A percentile compares a stretch with the other conserved stretches of the same genome.
Evolutionary conservation across 1,140 invertebrate genomes (phyloP).

Genomic region (Wiebesia pumilae): DNA sequence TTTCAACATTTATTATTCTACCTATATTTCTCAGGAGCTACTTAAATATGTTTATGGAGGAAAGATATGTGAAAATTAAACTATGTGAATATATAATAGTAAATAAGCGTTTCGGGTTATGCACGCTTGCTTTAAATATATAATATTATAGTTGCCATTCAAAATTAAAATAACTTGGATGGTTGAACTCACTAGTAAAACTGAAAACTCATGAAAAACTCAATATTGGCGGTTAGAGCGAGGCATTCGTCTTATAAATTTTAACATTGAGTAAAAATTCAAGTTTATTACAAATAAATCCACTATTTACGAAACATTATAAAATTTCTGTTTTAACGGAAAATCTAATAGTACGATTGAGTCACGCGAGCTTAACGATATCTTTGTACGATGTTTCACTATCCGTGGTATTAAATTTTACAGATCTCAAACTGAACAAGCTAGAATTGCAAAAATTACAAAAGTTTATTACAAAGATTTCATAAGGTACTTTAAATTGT

Average conservation of each 20-base stretch:
- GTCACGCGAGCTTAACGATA: background rate
- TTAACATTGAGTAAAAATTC: background rate
- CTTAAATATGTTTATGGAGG: slow-evolving; percentile 13
- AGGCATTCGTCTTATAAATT: background rate
- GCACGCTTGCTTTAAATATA: background rate
- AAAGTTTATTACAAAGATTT: too few species aligned
- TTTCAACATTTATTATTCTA: slow-evolving; percentile 23
- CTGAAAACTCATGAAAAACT: background rate
- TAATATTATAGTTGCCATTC: background rate
- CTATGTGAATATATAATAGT: background rate
- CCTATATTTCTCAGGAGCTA: background rate
- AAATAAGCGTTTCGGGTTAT: background rate
- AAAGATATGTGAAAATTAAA: background rate
- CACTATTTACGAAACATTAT: background rate
- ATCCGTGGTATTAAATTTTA: background rate
- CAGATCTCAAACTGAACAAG: background rate
- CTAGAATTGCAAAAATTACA: background rate
- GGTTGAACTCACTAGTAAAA: background rate
- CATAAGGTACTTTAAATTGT: too few species aligned
- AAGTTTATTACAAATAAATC: background rate
- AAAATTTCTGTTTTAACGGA: background rate
- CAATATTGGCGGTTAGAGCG: too few species aligned
- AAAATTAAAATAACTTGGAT: background rate
- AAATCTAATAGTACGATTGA: background rate
- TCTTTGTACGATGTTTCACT: background rate